These are phyloP conservation scores for Cephus nigrinus DNA, from an alignment of 2,888 invertebrate genomes.

Conservation along the genomic window DNA sequence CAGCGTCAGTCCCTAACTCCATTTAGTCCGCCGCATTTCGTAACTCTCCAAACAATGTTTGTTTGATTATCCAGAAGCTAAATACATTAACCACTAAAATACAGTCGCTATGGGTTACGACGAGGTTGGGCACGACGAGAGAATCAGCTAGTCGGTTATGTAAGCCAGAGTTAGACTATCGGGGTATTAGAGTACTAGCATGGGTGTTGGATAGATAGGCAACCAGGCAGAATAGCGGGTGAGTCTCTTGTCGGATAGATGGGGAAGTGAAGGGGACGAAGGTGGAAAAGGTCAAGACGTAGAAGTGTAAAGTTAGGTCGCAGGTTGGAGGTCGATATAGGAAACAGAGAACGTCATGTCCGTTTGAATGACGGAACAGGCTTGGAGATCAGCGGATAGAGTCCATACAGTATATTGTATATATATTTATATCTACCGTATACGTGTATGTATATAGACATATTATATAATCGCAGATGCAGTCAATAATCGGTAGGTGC, in stretches of 20 bases:
- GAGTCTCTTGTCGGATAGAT: not conserved
- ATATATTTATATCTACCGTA: not conserved
- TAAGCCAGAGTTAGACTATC: not conserved
- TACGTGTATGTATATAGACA: not conserved
- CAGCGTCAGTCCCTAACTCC: slow-evolving; percentile 19
- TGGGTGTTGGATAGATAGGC: not conserved
- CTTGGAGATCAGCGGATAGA: not conserved
- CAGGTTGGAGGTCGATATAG: not conserved
- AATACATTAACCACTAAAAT: slow-evolving; percentile 34
- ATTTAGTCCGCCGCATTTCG: slow-evolving; percentile 28
- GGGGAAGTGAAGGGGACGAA: not conserved
- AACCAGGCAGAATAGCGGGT: not conserved
- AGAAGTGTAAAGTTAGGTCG: not conserved
- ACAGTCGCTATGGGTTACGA: slow-evolving; percentile 7
- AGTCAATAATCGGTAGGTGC: slow-evolving; percentile 23
- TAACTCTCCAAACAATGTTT: slow-evolving; percentile 43
- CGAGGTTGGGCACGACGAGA: not conserved
- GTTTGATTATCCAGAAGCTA: slow-evolving; percentile 40
- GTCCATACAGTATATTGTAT: not conserved
- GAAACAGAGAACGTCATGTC: slow-evolving; percentile 26
- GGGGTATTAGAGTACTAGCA: not conserved
- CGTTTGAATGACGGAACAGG: slow-evolving; percentile 26
- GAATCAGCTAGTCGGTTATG: not conserved
- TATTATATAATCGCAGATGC: slow-evolving; percentile 12
- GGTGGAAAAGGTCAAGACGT: not conserved